These are phyloP conservation scores for Heterochromis multidens DNA, from an alignment of 2,113 vertebrate species.

Conservation along the genomic window DNA sequence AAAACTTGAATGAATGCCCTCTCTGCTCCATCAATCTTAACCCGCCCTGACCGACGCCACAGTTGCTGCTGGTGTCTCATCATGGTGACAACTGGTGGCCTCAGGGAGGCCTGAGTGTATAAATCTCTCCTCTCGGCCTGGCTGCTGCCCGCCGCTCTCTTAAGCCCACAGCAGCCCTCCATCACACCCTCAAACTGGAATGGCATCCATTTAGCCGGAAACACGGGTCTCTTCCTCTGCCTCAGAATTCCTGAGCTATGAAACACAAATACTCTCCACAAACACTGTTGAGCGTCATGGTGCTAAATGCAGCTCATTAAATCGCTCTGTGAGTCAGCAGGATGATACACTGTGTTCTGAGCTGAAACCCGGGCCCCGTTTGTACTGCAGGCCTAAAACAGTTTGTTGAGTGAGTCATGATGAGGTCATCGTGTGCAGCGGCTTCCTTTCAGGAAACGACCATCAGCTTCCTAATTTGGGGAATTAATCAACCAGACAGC, in stretches of 20 bases:
- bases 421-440: not conserved
- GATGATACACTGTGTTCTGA: not conserved
- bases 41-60: not conserved
- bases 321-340: not conserved
- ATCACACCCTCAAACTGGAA: not conserved
- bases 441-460: not conserved
- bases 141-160: not conserved
- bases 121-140: not conserved
- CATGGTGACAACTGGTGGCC: not conserved
- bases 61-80: not conserved
- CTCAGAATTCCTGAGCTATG: conserved; percentile 29
- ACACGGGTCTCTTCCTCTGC: not conserved
- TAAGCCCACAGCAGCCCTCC: not conserved
- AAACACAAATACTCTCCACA: not conserved
- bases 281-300: not conserved
- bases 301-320: not conserved
- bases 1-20: accelerated
- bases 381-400: not conserved
- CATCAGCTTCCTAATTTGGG: not conserved
- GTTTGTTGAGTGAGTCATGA: not conserved
- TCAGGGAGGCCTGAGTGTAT: not conserved
- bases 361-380: not conserved
- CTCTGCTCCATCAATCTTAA: not conserved
- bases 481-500: not conserved
- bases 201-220: not conserved